These are phyloP conservation scores for Pseudochromis fuscus DNA, from an alignment of 2,797 vertebrate species.

Conservation along the genomic window DNA sequence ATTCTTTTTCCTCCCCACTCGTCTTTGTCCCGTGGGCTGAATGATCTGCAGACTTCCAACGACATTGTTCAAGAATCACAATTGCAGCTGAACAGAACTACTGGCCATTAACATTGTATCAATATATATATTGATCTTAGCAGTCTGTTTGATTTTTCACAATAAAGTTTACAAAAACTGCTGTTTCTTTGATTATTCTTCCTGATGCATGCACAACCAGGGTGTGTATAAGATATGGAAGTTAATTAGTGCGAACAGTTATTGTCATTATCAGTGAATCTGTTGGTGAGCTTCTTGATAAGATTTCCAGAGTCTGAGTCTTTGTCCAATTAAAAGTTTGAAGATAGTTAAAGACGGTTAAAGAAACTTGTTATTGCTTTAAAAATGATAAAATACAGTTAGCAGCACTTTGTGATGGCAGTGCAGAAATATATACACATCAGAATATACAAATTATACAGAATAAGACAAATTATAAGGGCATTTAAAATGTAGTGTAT, in stretches of 20 bases:
- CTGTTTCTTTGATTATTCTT: slow-evolving; percentile 37
- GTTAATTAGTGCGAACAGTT: not conserved
- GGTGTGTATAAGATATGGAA: not conserved
- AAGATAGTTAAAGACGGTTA: too few relatives aligned
- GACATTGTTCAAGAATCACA: slow-evolving; percentile 77
- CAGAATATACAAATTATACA: too few relatives aligned
- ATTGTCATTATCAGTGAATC: not conserved
- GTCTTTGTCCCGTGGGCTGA: slow-evolving; percentile 68
- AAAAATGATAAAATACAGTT: too few relatives aligned
- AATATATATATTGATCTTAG: slow-evolving; percentile 88
- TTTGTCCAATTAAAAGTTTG: too few relatives aligned
- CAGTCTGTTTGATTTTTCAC: slow-evolving; percentile 88
- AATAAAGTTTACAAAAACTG: slow-evolving; percentile 88
- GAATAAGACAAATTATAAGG: too few relatives aligned
- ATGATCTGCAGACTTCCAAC: slow-evolving; percentile 72
- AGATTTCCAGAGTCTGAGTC: too few relatives aligned
- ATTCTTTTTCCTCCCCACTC: slow-evolving; percentile 54
- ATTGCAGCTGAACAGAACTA: slow-evolving; percentile 86
- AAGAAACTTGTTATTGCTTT: too few relatives aligned
- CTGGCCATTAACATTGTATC: slow-evolving; percentile 87
- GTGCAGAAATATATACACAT: too few relatives aligned
- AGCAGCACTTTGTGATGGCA: too few relatives aligned
- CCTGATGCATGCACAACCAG: not conserved
- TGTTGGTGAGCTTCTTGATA: not conserved
- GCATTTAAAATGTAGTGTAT: too few relatives aligned